Evolutionary conservation across 1,140 invertebrate species (phyloP), one percentile per base, ranked within the genome.

Genomic region (Bombus soroeensis): DNA sequence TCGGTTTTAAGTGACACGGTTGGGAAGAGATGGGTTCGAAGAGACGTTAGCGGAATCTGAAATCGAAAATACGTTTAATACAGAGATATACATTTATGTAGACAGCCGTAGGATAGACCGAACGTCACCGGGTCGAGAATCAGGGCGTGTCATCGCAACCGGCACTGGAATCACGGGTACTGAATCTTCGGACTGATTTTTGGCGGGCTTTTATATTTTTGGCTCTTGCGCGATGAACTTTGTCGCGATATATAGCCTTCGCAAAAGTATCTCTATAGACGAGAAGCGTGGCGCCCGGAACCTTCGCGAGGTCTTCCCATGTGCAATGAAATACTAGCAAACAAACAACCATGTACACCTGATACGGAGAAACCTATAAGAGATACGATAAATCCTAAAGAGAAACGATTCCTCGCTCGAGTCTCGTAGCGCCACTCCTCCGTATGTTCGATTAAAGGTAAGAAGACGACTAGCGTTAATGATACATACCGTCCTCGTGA

Each of bases 401-500:
- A 10, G 62, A 39, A 18, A 37, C 3, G 15, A 9, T 41, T 8
- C 1, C 18, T 53, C 47, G 47, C 25, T 6, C 6, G 18, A n/a
- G 71, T 89, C 90, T 90, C 84, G 86, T 8, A 77, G 37, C 76
- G 89, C 86, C 77, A 83, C 73, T 82, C 86, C 82, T 88, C 91
- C 86, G 39, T 70, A 64, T 78, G 81, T 88, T 87, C 68, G 87
- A 74, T 76, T 92, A 79, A 85, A 90, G 83, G 91, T 87, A 92
- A 59, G 90, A 92, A 70, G 82, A 34, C 66, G 32, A 90, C 90
- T 92, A 34, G 80, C 90, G 88, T 93, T 86, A 91, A 76, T 91
- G 95, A 96, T 96, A 98, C 98, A 97, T 99, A 99, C 99, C 99
- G 97, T 99, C 98, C 97, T 99, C 99, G 94, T 98, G 98, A 87